Base-by-base conservation (phyloP, 2,888 invertebrate species). In the Nesidiocoris tenuis region DNA sequence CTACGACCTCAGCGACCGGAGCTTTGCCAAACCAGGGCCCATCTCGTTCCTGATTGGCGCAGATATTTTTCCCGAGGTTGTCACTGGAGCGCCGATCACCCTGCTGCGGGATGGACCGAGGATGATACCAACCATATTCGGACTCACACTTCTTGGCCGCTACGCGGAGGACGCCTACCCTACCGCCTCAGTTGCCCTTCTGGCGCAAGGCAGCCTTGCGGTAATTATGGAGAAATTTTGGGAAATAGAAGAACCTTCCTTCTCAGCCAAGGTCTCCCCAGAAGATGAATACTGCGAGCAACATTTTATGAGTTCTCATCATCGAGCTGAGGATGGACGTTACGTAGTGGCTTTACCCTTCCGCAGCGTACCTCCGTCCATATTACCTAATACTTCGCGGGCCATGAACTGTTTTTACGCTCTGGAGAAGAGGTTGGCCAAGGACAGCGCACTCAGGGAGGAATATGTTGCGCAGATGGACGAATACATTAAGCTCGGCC, bases 11-110 rank as follows among this genome's bases (percentile, higher is more conserved):
- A 9, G 7, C 55, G 68, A 68, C 21, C 68, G 19, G 2, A 17
- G n/a, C 19, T 68, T 68, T 18, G 17, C 12, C 18, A 3, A 23
- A 25, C 71, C 71, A 61, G 71, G 71, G 5, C 59, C 59, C 17
- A 71, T 71, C 1, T 1, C 12, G 19, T 71, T 71, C 59, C 24
- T 71, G 2, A 24, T 71, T 16, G 71, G 71, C 16, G 71, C 71
- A 1, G 71, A 71, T 17, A 57, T 71, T 1, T 71, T 18, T 23
- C n/a, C 59, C 2, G 68, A 68, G 18, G 57, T 68, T 61, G 55
- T 19, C 3, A 21, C 22, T 16, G 68, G 57, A 55, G 9, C 55
- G 5, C 68, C 68, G 12, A 68, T 68, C 17, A n/a, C 7, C 2
- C 2, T 57, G 2, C 57, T n/a, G 12, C 56, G 2, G 7, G 57